phyloP scores from a whole-genome alignment of 2,888 invertebrate species.

The Polydrusus tereticollis region DNA sequence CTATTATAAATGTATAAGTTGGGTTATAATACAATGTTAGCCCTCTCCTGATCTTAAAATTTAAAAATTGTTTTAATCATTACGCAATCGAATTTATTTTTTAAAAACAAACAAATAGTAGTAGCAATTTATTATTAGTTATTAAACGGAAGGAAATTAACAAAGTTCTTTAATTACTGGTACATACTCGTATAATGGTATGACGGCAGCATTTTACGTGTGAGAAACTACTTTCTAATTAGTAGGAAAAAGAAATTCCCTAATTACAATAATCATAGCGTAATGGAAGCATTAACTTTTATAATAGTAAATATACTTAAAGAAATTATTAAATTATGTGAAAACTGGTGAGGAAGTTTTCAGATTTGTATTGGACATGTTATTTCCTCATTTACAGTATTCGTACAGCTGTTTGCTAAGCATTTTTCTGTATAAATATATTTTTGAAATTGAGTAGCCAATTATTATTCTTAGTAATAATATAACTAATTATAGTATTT shows the following conservation, averaged over 20 bases:
- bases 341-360: background rate
- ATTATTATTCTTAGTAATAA: too few species aligned
- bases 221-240: conserved; percentile 14
- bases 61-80: too few species aligned
- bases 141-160: conserved; percentile 21
- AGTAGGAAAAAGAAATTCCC: conserved; percentile 21
- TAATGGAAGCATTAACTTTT: background rate
- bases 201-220: background rate
- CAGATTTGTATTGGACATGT: background rate
- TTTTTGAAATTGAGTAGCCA: too few species aligned
- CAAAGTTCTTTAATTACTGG: background rate
- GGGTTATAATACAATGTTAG: too few species aligned
- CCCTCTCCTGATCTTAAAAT: too few species aligned
- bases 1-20: too few species aligned
- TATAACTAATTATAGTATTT: too few species aligned
- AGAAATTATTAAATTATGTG: background rate
- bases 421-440: too few species aligned
- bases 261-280: background rate
- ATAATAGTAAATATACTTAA: background rate
- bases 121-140: background rate
- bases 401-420: too few species aligned
- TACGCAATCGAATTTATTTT: too few species aligned
- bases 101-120: background rate
- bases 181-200: background rate
- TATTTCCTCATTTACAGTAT: background rate